A percentile compares a stretch with the other conserved stretches of the same genome.
phyloP scores from a whole-genome alignment of 1,140 invertebrate species.

The Drosophila ambigua region DNA sequence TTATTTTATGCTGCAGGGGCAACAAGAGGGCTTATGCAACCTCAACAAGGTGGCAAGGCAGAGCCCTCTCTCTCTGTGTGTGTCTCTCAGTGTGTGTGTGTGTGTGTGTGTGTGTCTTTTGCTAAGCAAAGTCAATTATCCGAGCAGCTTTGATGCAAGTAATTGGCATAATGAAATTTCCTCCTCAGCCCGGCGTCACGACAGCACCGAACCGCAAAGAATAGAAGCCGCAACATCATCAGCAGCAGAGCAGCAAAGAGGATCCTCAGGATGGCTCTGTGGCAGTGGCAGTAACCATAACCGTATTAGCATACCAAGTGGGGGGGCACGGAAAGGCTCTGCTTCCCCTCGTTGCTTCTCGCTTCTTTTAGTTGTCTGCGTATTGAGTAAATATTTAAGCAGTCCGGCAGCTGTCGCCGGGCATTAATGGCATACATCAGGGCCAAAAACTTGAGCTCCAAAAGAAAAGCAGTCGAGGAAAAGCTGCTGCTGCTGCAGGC shows the following conservation, averaged over 20 bases:
- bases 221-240: conserved; percentile 62
- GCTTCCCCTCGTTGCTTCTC: conserved; percentile 11
- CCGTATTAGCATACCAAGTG: conserved; percentile 74
- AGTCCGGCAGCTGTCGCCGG: conserved; percentile 77
- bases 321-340: conserved; percentile 26
- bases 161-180: conserved; percentile 82
- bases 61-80: no score
- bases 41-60: background rate
- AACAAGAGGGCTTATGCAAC: conserved; percentile 56
- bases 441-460: conserved; percentile 52
- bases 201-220: conserved; percentile 70
- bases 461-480: conserved; percentile 13
- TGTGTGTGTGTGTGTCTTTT: conserved; percentile 22
- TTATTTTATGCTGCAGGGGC: conserved; percentile 68
- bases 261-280: background rate
- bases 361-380: conserved; percentile 35
- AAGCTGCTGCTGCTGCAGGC: conserved; percentile 24
- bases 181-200: conserved; percentile 67
- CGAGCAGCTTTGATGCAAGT: conserved; percentile 81
- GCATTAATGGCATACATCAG: conserved; percentile 77
- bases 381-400: conserved; percentile 81
- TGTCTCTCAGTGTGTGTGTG: background rate
- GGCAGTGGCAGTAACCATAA: conserved; percentile 62
- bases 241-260: conserved; percentile 15
- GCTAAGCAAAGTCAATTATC: conserved; percentile 81